Conservation (phyloP, 2,113 vertebrate species). For the Eulemur macaco region DNA sequence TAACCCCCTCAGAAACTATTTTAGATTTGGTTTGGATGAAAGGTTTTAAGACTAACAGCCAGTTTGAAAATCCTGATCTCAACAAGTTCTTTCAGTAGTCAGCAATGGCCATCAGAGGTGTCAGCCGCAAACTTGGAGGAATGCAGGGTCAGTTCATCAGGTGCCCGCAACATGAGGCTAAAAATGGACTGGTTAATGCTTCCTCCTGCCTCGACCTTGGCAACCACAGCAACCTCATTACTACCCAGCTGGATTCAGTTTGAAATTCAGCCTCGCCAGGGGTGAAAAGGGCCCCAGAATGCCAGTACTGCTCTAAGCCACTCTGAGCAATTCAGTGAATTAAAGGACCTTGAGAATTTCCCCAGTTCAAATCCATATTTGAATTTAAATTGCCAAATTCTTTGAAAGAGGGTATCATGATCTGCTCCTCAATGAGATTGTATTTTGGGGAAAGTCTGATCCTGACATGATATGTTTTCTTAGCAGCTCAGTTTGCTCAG, state of each 20-base stretch:
- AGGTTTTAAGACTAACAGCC: slow-evolving; percentile 6
- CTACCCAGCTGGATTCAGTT: background rate
- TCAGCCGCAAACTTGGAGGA: background rate
- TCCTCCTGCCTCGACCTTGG: slow-evolving; percentile 14
- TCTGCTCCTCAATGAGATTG: background rate
- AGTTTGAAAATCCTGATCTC: slow-evolving; percentile 45
- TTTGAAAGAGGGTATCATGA: background rate
- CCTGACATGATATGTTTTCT: background rate
- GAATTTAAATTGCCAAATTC: background rate
- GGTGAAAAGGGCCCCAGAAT: background rate
- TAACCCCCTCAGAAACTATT: background rate
- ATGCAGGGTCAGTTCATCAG: background rate
- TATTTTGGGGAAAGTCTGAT: background rate
- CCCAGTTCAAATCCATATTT: background rate
- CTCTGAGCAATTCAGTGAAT: background rate
- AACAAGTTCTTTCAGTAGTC: background rate
- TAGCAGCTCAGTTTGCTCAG: background rate
- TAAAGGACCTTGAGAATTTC: slow-evolving; percentile 24
- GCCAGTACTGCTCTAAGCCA: background rate
- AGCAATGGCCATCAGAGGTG: background rate
- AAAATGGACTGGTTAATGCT: background rate
- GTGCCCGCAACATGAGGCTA: background rate
- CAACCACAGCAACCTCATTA: background rate
- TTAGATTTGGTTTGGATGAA: slow-evolving; percentile 4
- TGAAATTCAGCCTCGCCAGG: background rate